Evolutionary conservation across 2,797 vertebrate species (phyloP), one percentile per base, ranked within the genome.

Genomic region (Tadarida brasiliensis): DNA sequence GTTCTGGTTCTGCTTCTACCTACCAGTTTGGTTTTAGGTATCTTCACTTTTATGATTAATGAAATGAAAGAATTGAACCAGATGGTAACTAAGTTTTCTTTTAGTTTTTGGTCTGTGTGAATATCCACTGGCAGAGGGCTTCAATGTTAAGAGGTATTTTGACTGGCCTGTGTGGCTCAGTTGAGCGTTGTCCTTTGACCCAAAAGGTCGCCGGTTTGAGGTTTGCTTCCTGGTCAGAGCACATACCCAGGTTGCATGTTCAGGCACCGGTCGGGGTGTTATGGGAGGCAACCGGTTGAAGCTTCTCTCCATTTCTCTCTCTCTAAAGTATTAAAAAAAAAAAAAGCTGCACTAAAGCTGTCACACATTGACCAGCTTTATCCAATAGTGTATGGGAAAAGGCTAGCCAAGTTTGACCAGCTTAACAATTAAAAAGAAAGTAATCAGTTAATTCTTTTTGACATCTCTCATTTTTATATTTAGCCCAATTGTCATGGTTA

Each of bases 21-120:
- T 39, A 49, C 5, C 15, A 67, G 65, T 63, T 93, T 76, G 56
- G 33, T 59, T 67, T 93, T 71, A 71, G 11, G 7, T 35, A 8
- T 96, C 74, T 89, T 96, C 24, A 71, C 14, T 56, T 86, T 94
- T 87, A n/a, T 87, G 71, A 78, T 87, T 26, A 59, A 51, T 65
- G 54, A 70, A 67, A 57, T 83, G 63, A 71, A 59, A 70, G 65
- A 54, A 73, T 30, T 33, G 9, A 57, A 67, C 47, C 59, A 82
- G 6, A 39, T n/a, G 28, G 30, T 91, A 57, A 73, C 44, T 83
- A 30, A 56, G 19, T 19, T 94, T 86, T 77, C 73, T 39, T 91
- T 77, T 2, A 73, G 30, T 47, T 92, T n/a, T 83, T 81, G 8
- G 54, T 81, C 49, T 33, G 15, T 91, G 14, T 88, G 61, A 85